Evolutionary conservation across 2,113 vertebrate genomes (phyloP).

Genomic region (Caranx ignobilis): DNA sequence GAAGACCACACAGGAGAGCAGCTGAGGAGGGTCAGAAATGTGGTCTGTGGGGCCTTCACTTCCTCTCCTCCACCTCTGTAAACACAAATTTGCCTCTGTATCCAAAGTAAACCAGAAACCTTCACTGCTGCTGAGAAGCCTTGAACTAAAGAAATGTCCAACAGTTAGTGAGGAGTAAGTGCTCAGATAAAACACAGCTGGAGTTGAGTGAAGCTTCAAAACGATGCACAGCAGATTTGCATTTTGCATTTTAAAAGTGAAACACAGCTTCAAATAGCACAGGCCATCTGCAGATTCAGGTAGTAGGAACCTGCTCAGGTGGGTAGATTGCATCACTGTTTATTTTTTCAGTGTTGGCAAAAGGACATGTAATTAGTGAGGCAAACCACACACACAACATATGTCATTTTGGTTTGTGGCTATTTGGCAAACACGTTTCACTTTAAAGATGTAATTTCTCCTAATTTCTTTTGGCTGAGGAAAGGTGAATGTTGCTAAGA

Average conservation of each 20-base stretch:
- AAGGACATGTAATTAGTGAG: slow-evolving; percentile 31
- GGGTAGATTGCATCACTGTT: slow-evolving; percentile 37
- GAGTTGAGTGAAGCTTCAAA: background rate
- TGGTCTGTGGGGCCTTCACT: background rate
- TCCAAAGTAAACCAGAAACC: slow-evolving; percentile 36
- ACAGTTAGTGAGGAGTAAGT: background rate
- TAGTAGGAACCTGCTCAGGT: slow-evolving; percentile 1
- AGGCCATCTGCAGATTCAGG: background rate
- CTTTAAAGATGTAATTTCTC: slow-evolving; percentile 7
- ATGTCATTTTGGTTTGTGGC: slow-evolving; percentile 26
- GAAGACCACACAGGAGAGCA: slow-evolving; percentile 36
- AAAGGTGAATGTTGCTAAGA: slow-evolving; percentile 1
- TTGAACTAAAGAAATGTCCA: background rate
- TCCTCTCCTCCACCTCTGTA: background rate
- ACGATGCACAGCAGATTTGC: background rate
- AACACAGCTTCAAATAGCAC: background rate
- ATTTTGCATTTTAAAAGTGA: background rate
- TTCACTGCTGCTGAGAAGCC: background rate
- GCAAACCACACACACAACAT: slow-evolving; percentile 32
- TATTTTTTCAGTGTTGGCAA: slow-evolving; percentile 23
- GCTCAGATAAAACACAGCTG: background rate
- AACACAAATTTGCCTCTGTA: slow-evolving; percentile 4
- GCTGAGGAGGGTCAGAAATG: slow-evolving; percentile 23
- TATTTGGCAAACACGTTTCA: slow-evolving; percentile 15
- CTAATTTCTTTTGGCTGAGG: background rate